phyloP scores from a whole-genome alignment of 2,888 invertebrate species.

The Rhaphigaster nebulosa region DNA sequence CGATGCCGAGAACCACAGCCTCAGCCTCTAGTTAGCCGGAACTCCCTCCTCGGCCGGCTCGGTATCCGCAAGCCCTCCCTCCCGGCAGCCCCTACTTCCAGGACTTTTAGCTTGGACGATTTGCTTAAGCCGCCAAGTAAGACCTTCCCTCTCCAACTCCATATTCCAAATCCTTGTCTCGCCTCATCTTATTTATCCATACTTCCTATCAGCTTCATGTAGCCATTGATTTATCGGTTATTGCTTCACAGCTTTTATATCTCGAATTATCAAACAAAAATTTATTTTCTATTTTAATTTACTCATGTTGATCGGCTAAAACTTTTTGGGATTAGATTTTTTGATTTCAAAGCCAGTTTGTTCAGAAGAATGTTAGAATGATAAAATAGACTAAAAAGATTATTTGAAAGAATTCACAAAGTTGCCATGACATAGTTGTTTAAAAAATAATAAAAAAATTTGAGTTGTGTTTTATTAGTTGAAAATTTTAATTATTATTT shows the following conservation, averaged over 20 bases:
- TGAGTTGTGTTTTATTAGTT: not conserved
- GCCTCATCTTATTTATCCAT: conserved; percentile 25
- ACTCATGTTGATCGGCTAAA: not conserved
- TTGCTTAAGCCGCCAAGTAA: conserved; percentile 87
- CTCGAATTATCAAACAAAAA: not conserved
- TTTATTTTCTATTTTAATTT: not conserved
- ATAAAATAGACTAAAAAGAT: not conserved
- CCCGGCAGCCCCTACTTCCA: conserved; percentile 83
- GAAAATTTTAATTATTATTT: no score
- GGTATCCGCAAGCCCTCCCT: conserved; percentile 91
- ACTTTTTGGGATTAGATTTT: not conserved
- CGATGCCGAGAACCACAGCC: conserved; percentile 50
- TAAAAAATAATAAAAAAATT: not conserved
- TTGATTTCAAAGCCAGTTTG: not conserved
- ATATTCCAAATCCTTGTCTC: conserved; percentile 23
- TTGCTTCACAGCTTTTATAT: not conserved
- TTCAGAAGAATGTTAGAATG: not conserved
- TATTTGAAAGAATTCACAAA: not conserved
- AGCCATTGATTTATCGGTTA: not conserved
- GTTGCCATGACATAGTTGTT: no score
- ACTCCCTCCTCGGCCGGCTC: conserved; percentile 80
- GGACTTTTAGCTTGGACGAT: conserved; percentile 91
- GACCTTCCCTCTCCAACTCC: conserved; percentile 69
- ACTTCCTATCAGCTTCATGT: conserved; percentile 8
- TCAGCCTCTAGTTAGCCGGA: conserved; percentile 54